A percentile compares a stretch with the other conserved stretches of the same genome.
Evolutionary conservation across 1,140 invertebrate species (phyloP).

Genomic region (Plectus sambesii): DNA sequence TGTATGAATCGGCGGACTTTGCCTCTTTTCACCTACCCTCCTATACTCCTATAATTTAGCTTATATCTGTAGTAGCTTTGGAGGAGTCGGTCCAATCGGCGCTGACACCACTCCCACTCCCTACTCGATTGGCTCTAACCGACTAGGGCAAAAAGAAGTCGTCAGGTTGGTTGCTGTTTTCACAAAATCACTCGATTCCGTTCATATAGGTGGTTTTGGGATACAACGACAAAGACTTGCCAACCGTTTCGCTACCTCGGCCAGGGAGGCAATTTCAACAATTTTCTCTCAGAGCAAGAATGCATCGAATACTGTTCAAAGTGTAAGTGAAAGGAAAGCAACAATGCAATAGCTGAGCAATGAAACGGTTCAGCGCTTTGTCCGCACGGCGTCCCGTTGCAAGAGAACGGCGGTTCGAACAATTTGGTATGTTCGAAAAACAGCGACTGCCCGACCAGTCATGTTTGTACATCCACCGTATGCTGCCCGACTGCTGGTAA

Average conservation of each 20-base stretch:
- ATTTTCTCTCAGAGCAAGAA: constrained; percentile 27
- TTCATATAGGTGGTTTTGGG: constrained; percentile 24
- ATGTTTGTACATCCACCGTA: constrained; percentile 18
- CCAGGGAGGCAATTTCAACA: constrained; percentile 37
- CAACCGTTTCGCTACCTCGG: constrained; percentile 25
- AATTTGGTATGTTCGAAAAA: constrained; percentile 21
- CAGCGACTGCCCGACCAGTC: constrained; percentile 25
- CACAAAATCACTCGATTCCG: constrained; percentile 20
- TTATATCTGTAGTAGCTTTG: constrained; percentile 27
- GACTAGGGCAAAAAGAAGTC: constrained; percentile 9
- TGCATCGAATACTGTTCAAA: constrained; percentile 27
- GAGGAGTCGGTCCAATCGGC: constrained; percentile 19
- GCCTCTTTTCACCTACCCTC: neutral
- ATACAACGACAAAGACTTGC: constrained; percentile 18
- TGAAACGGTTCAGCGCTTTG: too few species aligned
- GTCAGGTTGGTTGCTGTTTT: constrained; percentile 6
- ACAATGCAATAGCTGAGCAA: too few species aligned
- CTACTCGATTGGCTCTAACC: constrained; percentile 7
- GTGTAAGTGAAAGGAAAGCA: too few species aligned
- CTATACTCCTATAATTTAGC: constrained; percentile 8
- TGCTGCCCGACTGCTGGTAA: constrained; percentile 28
- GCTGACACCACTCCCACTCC: constrained; percentile 1
- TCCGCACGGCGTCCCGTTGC: constrained; percentile 23
- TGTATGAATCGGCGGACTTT: constrained; percentile 8
- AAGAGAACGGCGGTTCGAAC: constrained; percentile 21